A percentile compares a stretch with the other conserved stretches of the same genome.
phyloP scores from a whole-genome alignment of 2,113 vertebrate species.

The Parotia lawesii region DNA sequence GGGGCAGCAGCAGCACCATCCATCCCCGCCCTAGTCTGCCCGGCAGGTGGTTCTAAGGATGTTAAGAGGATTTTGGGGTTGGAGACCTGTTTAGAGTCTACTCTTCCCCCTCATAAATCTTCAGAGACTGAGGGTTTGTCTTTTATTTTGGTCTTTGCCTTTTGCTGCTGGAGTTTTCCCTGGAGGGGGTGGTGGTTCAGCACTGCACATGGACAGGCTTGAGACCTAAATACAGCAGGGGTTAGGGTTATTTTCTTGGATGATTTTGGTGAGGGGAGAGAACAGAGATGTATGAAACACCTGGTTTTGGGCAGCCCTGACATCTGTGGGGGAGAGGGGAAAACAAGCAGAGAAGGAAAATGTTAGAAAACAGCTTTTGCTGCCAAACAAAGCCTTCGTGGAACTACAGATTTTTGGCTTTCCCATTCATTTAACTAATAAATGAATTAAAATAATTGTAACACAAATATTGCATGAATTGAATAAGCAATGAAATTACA shows the following conservation, averaged over 20 bases:
- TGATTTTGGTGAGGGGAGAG: background rate
- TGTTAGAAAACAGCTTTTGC: background rate
- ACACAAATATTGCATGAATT: background rate
- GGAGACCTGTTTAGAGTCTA: background rate
- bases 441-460: background rate
- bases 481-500: background rate
- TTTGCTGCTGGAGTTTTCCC: background rate
- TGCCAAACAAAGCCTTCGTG: background rate
- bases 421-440: background rate
- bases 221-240: background rate
- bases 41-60: background rate
- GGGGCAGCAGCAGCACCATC: background rate
- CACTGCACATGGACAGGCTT: rapidly evolving
- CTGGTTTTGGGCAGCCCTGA: background rate
- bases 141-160: background rate
- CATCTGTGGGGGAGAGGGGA: background rate
- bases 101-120: background rate
- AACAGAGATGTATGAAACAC: background rate
- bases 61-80: background rate
- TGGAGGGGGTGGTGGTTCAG: background rate
- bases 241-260: background rate
- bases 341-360: background rate
- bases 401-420: background rate
- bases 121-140: background rate
- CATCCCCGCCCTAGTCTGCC: background rate